A percentile compares a stretch with the other conserved stretches of the same genome.
Evolutionary conservation across 2,888 invertebrate species (phyloP).

Genomic region (Tricholauxania praeusta): DNA sequence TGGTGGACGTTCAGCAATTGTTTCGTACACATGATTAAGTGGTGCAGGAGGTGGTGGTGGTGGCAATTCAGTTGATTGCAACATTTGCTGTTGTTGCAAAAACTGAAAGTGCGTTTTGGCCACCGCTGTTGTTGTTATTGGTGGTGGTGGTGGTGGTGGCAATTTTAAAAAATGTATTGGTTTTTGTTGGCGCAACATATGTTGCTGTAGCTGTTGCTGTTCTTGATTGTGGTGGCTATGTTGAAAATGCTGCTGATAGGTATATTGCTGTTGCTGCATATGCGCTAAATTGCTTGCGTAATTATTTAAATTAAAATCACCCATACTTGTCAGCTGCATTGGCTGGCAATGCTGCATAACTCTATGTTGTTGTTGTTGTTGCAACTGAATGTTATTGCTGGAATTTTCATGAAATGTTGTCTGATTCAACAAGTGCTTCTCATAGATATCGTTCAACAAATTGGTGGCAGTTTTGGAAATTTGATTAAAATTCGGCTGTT

Average conservation of each 20-base stretch:
- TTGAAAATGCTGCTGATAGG: conserved; percentile 42
- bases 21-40: conserved; percentile 56
- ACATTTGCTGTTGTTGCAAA: conserved; percentile 44
- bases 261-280: conserved; percentile 24
- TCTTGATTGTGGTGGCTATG: conserved; percentile 29
- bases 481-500: conserved; percentile 59
- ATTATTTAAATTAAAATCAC: conserved; percentile 38
- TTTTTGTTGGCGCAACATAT: conserved; percentile 38
- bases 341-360: conserved; percentile 10
- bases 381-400: conserved; percentile 36
- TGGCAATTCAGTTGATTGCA: conserved; percentile 38
- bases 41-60: conserved; percentile 48
- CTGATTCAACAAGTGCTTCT: conserved; percentile 62
- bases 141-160: conserved; percentile 46
- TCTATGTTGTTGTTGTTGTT: conserved; percentile 30
- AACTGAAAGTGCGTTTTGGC: conserved; percentile 46
- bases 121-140: conserved; percentile 25
- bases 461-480: conserved; percentile 62
- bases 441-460: conserved; percentile 62
- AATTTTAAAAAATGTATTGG: conserved; percentile 50
- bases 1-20: conserved; percentile 53
- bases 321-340: conserved; percentile 13
- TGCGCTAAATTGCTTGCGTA: conserved; percentile 10
- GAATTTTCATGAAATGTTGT: conserved; percentile 55
- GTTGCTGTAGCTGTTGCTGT: conserved; percentile 42